Base-by-base conservation (phyloP, 2,888 invertebrate genomes). In the Tryphoninae sp. region DNA sequence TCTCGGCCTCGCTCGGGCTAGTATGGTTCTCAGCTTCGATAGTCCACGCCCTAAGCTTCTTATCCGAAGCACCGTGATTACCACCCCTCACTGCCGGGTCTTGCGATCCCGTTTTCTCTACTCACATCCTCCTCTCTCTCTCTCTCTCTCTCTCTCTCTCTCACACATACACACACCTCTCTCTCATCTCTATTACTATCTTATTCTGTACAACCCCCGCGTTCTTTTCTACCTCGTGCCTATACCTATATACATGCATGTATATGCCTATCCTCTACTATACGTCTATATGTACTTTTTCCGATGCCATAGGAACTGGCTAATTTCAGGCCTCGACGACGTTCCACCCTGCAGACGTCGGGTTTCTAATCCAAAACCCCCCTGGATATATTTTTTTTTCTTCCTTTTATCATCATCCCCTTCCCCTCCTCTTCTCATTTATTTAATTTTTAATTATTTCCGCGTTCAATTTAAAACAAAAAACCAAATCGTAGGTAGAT, bases 61-160 rank as follows among this genome's bases (percentile, higher is more conserved):
- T 85, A 85, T 84, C 84, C 78, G 81, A 82, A 84, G 83, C 80
- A 83, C 85, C 82, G 79, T 85, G 83, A 85, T 85, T 85, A 84
- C 84, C 79, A 77, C 62, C 78, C 80, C 78, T 45, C 45, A 13
- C 13, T 45, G 9, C 73, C 58, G 55, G 45, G 67, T 76, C 65
- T 65, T 59, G 64, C 62, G 74, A 79, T 77, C 72, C 67, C 72
- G 11, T 40, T 55, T 53, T 61, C 67, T 19, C 51, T 9, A 45
- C 2, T 33, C 53, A 19, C 6, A n/a, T 11, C 72, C 22, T 16
- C 59, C 61, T 11, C 42, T 42, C 26, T 19, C 19, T 19, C 19
- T 19, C 19, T 19, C 19, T 19, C 19, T 33, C 40, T 22, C 33
- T 26, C 45, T 23, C 49, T 49, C 74, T 51, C n/a, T n/a, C n/a